A percentile compares a stretch with the other conserved stretches of the same genome.
phyloP scores from a whole-genome alignment of 1,140 invertebrate species.

The Ericerus pela region DNA sequence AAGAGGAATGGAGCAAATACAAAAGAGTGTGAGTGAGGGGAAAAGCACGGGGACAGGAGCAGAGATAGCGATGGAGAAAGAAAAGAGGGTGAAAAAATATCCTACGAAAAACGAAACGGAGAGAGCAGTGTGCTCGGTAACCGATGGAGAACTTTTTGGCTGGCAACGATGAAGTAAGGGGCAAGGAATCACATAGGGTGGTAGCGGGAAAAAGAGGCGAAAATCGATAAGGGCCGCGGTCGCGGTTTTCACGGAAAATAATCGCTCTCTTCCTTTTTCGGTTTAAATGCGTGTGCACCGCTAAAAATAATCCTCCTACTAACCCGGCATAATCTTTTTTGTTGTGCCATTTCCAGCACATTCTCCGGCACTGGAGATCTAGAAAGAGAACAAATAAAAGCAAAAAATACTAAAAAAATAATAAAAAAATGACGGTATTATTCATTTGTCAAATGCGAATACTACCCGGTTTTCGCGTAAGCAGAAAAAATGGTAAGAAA shows the following conservation, averaged over 20 bases:
- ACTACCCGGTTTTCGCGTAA: no score
- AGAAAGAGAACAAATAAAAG: no score
- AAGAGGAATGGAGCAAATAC: conserved; percentile 11
- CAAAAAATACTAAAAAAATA: no score
- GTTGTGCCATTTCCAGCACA: no score
- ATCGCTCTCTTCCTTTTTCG: neutral
- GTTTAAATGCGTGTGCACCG: neutral
- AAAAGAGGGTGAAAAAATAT: conserved; percentile 4
- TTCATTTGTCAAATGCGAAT: no score
- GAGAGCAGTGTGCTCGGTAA: conserved; percentile 13
- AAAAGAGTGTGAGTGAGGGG: conserved; percentile 15
- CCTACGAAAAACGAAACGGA: conserved; percentile 10
- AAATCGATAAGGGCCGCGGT: neutral
- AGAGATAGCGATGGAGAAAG: conserved; percentile 15
- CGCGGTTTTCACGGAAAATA: conserved; percentile 1
- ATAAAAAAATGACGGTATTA: no score
- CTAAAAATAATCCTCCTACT: no score
- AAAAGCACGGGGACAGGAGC: conserved; percentile 15
- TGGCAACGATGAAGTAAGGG: conserved; percentile 19
- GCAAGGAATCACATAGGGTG: conserved; percentile 13
- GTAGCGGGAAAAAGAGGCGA: conserved; percentile 12
- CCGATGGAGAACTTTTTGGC: no score
- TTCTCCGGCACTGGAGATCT: no score
- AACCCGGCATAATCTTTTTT: no score
- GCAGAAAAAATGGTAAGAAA: no score